Percentiles rank a stretch among this genome's conserved stretches.
Conservation (phyloP, 2,797 vertebrate species). For the Crenichthys baileyi region DNA sequence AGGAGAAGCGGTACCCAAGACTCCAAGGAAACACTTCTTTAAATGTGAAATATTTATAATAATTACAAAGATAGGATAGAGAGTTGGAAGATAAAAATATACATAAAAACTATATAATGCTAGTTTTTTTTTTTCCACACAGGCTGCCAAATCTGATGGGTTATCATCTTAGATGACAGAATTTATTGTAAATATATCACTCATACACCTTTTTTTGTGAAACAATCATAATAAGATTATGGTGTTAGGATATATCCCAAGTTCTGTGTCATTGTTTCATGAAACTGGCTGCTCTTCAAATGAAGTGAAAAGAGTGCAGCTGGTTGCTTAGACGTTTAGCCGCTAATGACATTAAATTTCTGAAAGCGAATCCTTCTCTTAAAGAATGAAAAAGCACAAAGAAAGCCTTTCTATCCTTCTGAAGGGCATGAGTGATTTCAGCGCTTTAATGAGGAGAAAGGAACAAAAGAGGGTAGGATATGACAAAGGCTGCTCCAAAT, state of each 20-base stretch:
- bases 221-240: slow-evolving; percentile 47
- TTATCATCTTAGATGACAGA: slow-evolving; percentile 43
- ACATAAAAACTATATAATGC: slow-evolving; percentile 23
- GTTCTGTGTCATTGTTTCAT: slow-evolving; percentile 35
- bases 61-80: slow-evolving; percentile 42
- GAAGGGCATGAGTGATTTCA: slow-evolving; percentile 63
- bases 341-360: slow-evolving; percentile 52
- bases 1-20: slow-evolving; percentile 32
- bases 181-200: slow-evolving; percentile 53
- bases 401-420: slow-evolving; percentile 51
- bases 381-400: slow-evolving; percentile 55
- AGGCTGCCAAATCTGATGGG: slow-evolving; percentile 43
- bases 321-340: slow-evolving; percentile 23
- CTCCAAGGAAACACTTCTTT: slow-evolving; percentile 38
- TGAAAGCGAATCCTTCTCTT: slow-evolving; percentile 27
- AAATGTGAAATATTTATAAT: slow-evolving; percentile 56
- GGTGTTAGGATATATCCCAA: slow-evolving; percentile 9
- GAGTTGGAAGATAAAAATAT: slow-evolving; percentile 40
- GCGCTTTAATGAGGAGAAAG: slow-evolving; percentile 73
- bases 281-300: slow-evolving; percentile 35
- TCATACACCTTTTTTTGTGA: slow-evolving; percentile 37
- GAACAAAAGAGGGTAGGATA: slow-evolving; percentile 63
- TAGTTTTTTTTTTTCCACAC: slow-evolving; percentile 1
- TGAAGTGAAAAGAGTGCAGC: slow-evolving; percentile 29
- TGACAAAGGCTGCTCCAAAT: slow-evolving; percentile 67